Conservation (phyloP, 2,888 invertebrate genomes). For the Apeira syringaria region DNA sequence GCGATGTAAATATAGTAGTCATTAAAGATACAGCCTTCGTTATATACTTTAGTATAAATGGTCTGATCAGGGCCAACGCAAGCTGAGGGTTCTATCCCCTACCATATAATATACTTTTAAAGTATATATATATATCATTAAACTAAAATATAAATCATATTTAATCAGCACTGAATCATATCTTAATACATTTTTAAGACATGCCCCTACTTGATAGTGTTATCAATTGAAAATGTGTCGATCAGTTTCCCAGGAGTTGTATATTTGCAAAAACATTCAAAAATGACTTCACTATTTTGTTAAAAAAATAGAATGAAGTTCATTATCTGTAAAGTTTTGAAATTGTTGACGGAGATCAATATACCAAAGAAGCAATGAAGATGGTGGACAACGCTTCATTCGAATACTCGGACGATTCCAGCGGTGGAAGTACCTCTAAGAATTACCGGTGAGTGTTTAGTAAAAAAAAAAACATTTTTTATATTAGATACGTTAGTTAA, state of each 20-base stretch:
- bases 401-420: slow-evolving; percentile 73
- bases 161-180: slow-evolving; percentile 12
- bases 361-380: slow-evolving; percentile 30
- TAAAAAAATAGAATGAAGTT: slow-evolving; percentile 10
- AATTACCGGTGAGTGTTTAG: slow-evolving; percentile 53
- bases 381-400: slow-evolving; percentile 78
- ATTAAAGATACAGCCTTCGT: too few relatives aligned
- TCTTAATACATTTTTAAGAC: slow-evolving; percentile 7
- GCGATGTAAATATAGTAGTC: too few relatives aligned
- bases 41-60: too few relatives aligned
- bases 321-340: slow-evolving; percentile 13
- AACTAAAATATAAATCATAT: too few relatives aligned
- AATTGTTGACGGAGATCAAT: slow-evolving; percentile 27
- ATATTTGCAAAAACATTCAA: not conserved
- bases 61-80: too few relatives aligned
- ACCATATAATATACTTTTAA: too few relatives aligned
- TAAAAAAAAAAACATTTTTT: too few relatives aligned
- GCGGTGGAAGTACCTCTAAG: slow-evolving; percentile 48
- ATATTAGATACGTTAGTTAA: too few relatives aligned
- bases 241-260: slow-evolving; percentile 3
- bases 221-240: too few relatives aligned
- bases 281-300: slow-evolving; percentile 1
- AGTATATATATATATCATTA: too few relatives aligned
- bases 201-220: slow-evolving; percentile 12
- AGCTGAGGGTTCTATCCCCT: too few relatives aligned